Conservation (phyloP, 2,113 vertebrate genomes). For the Hyaena hyaena region DNA sequence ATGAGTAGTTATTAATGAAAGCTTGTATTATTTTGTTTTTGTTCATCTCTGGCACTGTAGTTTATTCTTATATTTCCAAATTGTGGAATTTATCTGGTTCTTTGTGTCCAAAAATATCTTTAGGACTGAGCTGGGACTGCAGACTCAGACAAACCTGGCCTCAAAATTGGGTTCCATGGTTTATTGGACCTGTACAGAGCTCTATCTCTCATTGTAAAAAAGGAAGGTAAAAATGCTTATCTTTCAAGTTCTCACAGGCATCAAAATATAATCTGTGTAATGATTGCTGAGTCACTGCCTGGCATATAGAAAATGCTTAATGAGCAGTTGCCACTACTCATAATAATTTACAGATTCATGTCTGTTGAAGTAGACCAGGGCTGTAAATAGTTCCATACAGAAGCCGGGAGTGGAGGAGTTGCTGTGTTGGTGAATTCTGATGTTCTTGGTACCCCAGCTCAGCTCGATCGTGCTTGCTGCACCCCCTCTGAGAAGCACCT, state of each 20-base stretch:
- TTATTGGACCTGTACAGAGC: neutral
- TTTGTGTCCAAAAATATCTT: neutral
- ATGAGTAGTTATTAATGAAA: neutral
- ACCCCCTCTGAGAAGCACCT: neutral
- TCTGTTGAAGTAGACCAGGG: neutral
- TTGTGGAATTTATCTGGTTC: neutral
- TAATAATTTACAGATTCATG: neutral
- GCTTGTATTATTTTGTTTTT: neutral
- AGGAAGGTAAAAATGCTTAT: neutral
- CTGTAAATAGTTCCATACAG: too few species aligned
- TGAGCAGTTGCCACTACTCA: neutral
- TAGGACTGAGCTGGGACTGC: neutral
- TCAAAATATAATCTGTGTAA: neutral
- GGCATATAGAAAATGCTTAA: neutral
- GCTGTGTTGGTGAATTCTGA: rapidly evolving
- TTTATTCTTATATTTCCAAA: neutral
- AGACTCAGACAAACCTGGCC: neutral
- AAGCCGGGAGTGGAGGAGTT: rapidly evolving
- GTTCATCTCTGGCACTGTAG: neutral
- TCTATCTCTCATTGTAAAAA: neutral
- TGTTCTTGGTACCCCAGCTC: neutral
- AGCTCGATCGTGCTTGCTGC: neutral
- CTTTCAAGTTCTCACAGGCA: neutral
- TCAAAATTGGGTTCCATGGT: neutral
- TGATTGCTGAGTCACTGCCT: neutral